Evolutionary conservation across 2,888 invertebrate genomes (phyloP), one percentile per base, ranked within the genome.

Genomic region (Agrotis clavis): DNA sequence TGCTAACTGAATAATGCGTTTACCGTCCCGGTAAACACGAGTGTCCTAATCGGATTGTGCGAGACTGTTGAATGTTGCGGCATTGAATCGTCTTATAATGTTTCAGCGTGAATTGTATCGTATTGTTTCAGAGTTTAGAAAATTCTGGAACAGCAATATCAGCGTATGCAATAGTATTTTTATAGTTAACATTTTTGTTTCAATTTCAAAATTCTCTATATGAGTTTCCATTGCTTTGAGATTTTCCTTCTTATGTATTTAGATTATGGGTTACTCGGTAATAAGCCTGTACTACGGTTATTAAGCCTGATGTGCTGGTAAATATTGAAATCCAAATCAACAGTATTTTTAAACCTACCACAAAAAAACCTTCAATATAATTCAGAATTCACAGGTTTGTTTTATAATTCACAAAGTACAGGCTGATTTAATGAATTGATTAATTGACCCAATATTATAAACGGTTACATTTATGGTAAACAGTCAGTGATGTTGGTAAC

Each of bases 31-130:
- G 35, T 25, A 59, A 19, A 69, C 21, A 56, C 14, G 59, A 16
- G 50, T 45, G n/a, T 50, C 45, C 19, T 83, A 74, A 84, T 81
- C 48, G 45, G 50, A 84, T 80, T 81, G 81, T 61, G 47, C 47
- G 45, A 11, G 53, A 41, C 48, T 67, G 69, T 54, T 62, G 13
- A 68, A 54, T 50, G 35, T 56, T 48, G 57, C 45, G 66, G 50
- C 57, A 65, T 67, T 67, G 45, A 62, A 62, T 56, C 47, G 21
- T 45, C 25, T 66, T 14, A 19, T 25, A 11, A 19, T 30, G 47
- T 48, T n/a, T 63, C n/a, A 25, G n/a, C 11, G 41, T 48, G 13
- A 54, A 50, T 41, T 61, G 25, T 51, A 47, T 25, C 25, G 50
- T 25, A 63, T 53, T 3, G 56, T 56, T 30, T 4, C 30, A n/a